Percentiles rank a stretch among this genome's conserved stretches.
Evolutionary conservation across 30 jellyfish, hydroid and myxozoan genomes (phyloP).

Genomic region (Catostylus mosaicus): DNA sequence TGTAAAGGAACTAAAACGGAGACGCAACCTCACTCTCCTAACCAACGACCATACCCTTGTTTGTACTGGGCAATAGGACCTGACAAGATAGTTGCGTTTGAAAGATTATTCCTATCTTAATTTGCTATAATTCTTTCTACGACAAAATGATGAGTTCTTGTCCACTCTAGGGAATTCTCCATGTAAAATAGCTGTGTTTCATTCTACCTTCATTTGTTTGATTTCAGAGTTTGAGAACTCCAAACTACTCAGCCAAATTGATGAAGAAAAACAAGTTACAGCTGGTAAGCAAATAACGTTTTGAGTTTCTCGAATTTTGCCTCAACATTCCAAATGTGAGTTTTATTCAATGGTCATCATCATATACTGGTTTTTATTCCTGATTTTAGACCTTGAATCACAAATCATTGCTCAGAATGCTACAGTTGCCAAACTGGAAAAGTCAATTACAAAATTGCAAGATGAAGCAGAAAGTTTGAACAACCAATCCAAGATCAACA

Average conservation of each 20-base stretch:
- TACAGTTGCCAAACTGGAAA: constrained; percentile 20
- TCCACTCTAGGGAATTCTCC: too few relatives aligned
- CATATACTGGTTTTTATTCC: not conserved
- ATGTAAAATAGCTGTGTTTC: too few relatives aligned
- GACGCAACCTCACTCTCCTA: too few relatives aligned
- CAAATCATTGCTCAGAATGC: constrained; percentile 26
- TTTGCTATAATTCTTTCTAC: too few relatives aligned
- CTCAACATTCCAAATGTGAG: not conserved
- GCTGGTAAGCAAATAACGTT: constrained; percentile 8
- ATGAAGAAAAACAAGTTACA: constrained; percentile 39
- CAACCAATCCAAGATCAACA: constrained; percentile 19
- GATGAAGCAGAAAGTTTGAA: constrained; percentile 9
- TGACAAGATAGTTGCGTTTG: too few relatives aligned
- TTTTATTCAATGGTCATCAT: not conserved
- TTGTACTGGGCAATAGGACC: too few relatives aligned
- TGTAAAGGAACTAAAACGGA: too few relatives aligned
- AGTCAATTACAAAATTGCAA: constrained; percentile 5
- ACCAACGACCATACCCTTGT: too few relatives aligned
- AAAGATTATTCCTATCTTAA: too few relatives aligned
- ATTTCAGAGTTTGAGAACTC: constrained; percentile 49
- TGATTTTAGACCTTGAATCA: constrained; percentile 8
- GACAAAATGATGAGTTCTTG: too few relatives aligned
- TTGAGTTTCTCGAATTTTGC: not conserved
- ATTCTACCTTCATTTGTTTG: too few relatives aligned
- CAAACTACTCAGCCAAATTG: constrained; percentile 28